phyloP scores from a whole-genome alignment of 2,797 vertebrate genomes.

The Vespertilio murinus region DNA sequence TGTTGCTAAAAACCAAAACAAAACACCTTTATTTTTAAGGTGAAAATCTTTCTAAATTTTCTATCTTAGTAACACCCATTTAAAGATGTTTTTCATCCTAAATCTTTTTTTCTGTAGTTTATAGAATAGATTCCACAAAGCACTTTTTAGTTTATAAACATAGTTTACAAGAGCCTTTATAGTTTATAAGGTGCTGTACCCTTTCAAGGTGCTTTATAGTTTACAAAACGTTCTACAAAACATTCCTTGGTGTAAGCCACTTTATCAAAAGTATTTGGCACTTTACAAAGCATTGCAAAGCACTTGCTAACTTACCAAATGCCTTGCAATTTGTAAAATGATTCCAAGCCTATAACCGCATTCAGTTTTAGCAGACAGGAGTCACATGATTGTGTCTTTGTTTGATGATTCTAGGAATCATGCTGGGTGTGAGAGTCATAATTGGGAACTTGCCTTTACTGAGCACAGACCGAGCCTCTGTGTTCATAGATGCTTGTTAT shows the following conservation, averaged over 20 bases:
- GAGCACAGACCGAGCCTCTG: not conserved
- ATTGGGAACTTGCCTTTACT: not conserved
- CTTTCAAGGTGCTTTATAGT: slow-evolving; percentile 20
- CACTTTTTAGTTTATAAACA: slow-evolving; percentile 19
- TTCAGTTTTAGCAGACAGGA: not conserved
- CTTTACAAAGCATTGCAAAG: slow-evolving; percentile 26
- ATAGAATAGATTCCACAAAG: not conserved
- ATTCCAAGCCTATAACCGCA: not conserved
- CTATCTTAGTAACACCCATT: not conserved
- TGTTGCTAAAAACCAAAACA: not conserved
- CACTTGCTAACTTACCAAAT: slow-evolving; percentile 41
- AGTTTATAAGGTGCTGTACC: not conserved
- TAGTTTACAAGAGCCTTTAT: not conserved
- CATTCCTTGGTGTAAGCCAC: not conserved
- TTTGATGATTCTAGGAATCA: slow-evolving; percentile 8
- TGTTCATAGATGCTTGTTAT: not conserved
- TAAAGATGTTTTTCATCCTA: not conserved
- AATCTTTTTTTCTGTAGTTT: slow-evolving; percentile 31
- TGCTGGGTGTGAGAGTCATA: not conserved
- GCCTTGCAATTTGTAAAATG: slow-evolving; percentile 46
- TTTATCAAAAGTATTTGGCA: slow-evolving; percentile 50
- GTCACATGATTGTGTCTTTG: slow-evolving; percentile 15
- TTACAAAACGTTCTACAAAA: slow-evolving; percentile 1
- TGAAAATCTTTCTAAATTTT: slow-evolving; percentile 42
- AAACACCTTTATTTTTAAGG: not conserved